Evolutionary conservation across 2,888 invertebrate genomes (phyloP).

Genomic region (Macaria notata): DNA sequence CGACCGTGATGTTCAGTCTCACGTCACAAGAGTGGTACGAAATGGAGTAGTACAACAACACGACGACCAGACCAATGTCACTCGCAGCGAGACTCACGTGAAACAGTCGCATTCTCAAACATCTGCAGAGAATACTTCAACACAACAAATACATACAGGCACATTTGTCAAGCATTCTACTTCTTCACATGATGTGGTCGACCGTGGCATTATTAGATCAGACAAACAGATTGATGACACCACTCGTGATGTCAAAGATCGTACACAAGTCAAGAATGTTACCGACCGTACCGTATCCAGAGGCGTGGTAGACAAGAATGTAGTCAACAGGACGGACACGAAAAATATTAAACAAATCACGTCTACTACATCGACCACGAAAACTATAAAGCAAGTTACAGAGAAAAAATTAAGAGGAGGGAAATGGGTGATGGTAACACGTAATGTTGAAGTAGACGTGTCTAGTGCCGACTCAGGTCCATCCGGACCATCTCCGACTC

Average conservation of each 20-base stretch:
- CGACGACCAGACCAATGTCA: slow-evolving; percentile 42
- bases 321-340: slow-evolving; percentile 54
- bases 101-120: slow-evolving; percentile 46
- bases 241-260: slow-evolving; percentile 18
- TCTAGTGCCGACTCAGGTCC: slow-evolving; percentile 43
- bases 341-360: slow-evolving; percentile 55
- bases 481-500: slow-evolving; percentile 32
- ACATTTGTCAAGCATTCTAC: slow-evolving; percentile 44
- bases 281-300: slow-evolving; percentile 49
- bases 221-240: slow-evolving; percentile 19
- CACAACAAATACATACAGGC: slow-evolving; percentile 46
- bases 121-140: slow-evolving; percentile 39
- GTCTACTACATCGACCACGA: slow-evolving; percentile 72
- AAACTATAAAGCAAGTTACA: slow-evolving; percentile 79
- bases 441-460: slow-evolving; percentile 86
- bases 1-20: slow-evolving; percentile 41
- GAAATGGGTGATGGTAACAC: slow-evolving; percentile 77
- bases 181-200: slow-evolving; percentile 43
- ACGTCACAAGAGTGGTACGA: slow-evolving; percentile 40
- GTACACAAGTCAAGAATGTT: slow-evolving; percentile 37
- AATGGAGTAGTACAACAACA: slow-evolving; percentile 42
- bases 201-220: slow-evolving; percentile 27
- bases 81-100: slow-evolving; percentile 46
- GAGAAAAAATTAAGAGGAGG: slow-evolving; percentile 79
- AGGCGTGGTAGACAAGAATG: slow-evolving; percentile 49